A percentile compares a stretch with the other conserved stretches of the same genome.
phyloP scores from a whole-genome alignment of 2,888 invertebrate species.

The Scaptomyza tumidula region DNA sequence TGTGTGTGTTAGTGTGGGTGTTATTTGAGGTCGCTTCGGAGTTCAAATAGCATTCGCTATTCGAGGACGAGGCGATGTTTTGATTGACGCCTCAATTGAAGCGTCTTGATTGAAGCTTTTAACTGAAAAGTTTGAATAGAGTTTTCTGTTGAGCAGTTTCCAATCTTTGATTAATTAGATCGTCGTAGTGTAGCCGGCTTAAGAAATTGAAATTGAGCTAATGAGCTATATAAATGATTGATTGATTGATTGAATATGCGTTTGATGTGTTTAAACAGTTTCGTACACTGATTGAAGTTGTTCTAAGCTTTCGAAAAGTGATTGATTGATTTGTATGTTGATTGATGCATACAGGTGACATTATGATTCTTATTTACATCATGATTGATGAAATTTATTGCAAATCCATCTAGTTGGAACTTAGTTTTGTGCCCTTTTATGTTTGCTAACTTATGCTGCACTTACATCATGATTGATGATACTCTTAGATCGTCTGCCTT shows the following conservation, averaged over 20 bases:
- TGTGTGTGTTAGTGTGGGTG: slow-evolving; percentile 24
- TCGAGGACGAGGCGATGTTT: slow-evolving; percentile 29
- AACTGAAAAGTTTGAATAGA: background rate
- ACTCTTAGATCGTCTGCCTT: background rate
- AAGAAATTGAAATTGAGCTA: slow-evolving; percentile 44
- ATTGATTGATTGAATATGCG: slow-evolving; percentile 32
- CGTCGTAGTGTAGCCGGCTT: background rate
- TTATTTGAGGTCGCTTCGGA: slow-evolving; percentile 38
- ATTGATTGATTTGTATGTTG: too few relatives aligned
- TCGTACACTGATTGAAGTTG: background rate
- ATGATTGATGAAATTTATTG: slow-evolving; percentile 20
- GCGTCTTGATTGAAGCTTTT: slow-evolving; percentile 53
- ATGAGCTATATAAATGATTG: slow-evolving; percentile 43
- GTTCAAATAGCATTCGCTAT: slow-evolving; percentile 38
- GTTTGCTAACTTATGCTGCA: slow-evolving; percentile 8
- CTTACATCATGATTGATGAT: slow-evolving; percentile 55
- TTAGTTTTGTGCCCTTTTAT: background rate
- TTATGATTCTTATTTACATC: background rate
- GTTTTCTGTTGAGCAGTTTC: slow-evolving; percentile 8
- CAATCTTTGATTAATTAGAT: slow-evolving; percentile 1
- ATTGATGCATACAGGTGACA: too few relatives aligned
- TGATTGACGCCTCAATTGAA: slow-evolving; percentile 59
- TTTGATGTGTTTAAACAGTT: slow-evolving; percentile 5
- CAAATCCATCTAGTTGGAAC: background rate
- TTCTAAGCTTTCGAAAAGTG: too few relatives aligned